phyloP scores from a whole-genome alignment of 2,113 vertebrate species.

The Junco hyemalis region DNA sequence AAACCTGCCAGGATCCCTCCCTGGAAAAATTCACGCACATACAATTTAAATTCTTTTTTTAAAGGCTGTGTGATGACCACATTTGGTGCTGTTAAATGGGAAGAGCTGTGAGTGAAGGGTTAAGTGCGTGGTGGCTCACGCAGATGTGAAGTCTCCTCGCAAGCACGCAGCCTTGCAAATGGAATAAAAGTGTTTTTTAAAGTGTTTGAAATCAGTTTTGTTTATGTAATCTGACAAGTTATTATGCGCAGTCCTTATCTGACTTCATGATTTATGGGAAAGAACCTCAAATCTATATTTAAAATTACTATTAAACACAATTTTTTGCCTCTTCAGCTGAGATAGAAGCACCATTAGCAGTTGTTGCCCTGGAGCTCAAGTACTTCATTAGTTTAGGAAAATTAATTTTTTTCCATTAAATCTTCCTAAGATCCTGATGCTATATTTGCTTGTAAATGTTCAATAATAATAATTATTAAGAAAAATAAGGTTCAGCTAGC shows the following conservation, averaged over 20 bases:
- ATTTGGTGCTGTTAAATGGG: not conserved
- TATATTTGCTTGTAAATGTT: not conserved
- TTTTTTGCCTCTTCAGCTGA: conserved; percentile 22
- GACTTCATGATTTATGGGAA: conserved; percentile 34
- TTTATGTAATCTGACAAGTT: conserved; percentile 48
- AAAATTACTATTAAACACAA: conserved; percentile 15
- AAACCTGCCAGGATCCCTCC: not conserved
- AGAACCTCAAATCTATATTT: conserved; percentile 24
- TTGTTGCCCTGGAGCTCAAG: conserved; percentile 35
- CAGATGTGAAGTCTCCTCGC: not conserved
- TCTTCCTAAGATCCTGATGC: not conserved
- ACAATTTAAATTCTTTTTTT: not conserved
- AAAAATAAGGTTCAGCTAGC: not conserved
- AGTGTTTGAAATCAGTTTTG: not conserved
- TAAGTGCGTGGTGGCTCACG: not conserved
- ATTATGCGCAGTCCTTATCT: not conserved
- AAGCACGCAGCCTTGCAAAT: not conserved
- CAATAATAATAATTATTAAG: not conserved
- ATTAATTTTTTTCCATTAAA: conserved; percentile 3
- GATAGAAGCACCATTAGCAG: conserved; percentile 8
- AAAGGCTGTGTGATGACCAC: not conserved
- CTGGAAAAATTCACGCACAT: no score
- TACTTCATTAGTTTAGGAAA: conserved; percentile 41
- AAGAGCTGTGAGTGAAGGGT: not conserved
- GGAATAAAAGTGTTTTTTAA: not conserved